These are phyloP conservation scores for Serilophus lunatus DNA, from an alignment of 2,113 vertebrate genomes.

Conservation along the genomic window DNA sequence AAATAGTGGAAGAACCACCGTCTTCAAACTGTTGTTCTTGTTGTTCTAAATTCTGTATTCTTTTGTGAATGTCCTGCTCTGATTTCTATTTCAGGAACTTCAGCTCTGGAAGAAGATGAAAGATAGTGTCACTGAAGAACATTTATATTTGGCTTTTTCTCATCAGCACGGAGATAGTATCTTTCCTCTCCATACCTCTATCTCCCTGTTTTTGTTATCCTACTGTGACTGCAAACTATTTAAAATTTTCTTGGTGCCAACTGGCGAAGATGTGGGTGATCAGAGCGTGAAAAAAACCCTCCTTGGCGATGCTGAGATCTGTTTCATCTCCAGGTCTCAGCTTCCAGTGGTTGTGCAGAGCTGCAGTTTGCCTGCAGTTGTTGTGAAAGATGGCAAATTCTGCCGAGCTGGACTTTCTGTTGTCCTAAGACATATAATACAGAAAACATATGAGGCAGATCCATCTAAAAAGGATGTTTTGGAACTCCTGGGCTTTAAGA, in stretches of 20 bases:
- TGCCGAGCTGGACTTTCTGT: constrained; percentile 94
- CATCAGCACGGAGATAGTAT: constrained; percentile 62
- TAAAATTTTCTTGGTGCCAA: constrained; percentile 79
- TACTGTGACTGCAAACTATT: constrained; percentile 90
- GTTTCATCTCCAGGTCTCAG: constrained; percentile 64
- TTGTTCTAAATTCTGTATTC: not conserved
- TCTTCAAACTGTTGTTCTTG: not conserved
- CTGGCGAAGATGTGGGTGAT: constrained; percentile 24
- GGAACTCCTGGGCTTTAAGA: constrained; percentile 93
- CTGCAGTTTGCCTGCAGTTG: constrained; percentile 85
- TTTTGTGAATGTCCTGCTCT: not conserved
- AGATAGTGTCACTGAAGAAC: constrained; percentile 65
- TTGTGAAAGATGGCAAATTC: constrained; percentile 76
- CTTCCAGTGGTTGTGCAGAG: constrained; percentile 81
- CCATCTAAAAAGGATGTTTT: constrained; percentile 79
- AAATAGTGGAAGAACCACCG: not conserved
- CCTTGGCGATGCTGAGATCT: constrained; percentile 36
- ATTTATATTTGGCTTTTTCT: constrained; percentile 82
- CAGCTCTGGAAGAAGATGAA: constrained; percentile 77
- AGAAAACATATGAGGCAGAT: constrained; percentile 74
- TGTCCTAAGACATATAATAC: constrained; percentile 87
- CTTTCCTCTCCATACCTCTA: constrained; percentile 88
- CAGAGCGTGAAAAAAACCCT: constrained; percentile 55
- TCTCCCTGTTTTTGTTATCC: constrained; percentile 88
- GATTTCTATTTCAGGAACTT: constrained; percentile 61